phyloP scores from a whole-genome alignment of 2,797 vertebrate genomes.

The Cyclura pinguis region DNA sequence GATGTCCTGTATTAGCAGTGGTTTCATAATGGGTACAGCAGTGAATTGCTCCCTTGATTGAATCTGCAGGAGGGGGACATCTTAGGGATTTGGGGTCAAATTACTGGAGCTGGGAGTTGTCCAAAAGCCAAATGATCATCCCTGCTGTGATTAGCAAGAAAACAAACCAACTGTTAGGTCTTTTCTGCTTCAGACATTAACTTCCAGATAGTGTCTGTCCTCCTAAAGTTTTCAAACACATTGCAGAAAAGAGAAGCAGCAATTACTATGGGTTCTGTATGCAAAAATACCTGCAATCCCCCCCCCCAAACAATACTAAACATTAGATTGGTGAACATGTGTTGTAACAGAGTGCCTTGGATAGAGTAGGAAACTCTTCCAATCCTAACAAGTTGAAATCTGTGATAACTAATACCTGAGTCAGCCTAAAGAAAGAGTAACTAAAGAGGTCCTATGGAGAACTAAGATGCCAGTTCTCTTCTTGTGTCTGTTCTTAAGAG shows the following conservation, averaged over 20 bases:
- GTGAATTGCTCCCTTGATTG: background rate
- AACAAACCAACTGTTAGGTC: conserved; percentile 2
- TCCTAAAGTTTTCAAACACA: background rate
- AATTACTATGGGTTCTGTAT: background rate
- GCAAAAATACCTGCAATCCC: background rate
- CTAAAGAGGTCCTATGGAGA: background rate
- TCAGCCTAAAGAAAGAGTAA: background rate
- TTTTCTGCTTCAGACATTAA: conserved; percentile 2
- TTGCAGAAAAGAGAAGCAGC: background rate
- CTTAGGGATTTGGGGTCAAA: conserved; percentile 11
- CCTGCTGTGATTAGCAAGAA: conserved; percentile 13
- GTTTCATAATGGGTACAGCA: conserved; percentile 6
- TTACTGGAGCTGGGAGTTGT: conserved; percentile 21
- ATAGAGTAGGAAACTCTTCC: background rate
- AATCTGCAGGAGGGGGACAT: background rate
- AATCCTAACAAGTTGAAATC: background rate
- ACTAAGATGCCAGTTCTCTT: no score
- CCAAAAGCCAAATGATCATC: background rate
- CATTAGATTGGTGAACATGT: background rate
- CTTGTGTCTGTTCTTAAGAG: no score
- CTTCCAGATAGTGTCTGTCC: no score
- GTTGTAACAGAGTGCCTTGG: background rate
- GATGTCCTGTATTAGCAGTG: conserved; percentile 20
- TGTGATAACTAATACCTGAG: background rate
- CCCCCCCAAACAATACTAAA: background rate